Evolutionary conservation across 2,797 vertebrate species (phyloP), one percentile per base, ranked within the genome.

Genomic region (Oryzias dopingdopingensis): DNA sequence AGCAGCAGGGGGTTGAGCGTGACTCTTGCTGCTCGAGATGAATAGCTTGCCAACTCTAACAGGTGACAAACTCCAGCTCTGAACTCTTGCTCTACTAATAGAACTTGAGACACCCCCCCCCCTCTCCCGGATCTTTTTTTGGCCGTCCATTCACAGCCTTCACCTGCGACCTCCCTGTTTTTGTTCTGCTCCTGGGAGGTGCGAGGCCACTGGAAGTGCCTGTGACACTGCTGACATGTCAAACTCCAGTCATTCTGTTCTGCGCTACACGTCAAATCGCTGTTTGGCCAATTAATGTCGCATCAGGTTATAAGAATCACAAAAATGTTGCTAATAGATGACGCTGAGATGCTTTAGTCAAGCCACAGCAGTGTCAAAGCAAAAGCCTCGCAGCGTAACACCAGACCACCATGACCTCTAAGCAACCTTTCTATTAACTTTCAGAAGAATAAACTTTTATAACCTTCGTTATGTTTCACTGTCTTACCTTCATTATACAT

Each of bases 221-320:
- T 40, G 65, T 2, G 24, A 74, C 58, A 48, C 23, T 5, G 42
- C 57, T 56, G 57, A 61, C 62, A 42, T 32, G 57, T 71, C 67
- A 67, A 62, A 68, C 26, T 51, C 42, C 53, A 49, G 52, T 63
- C 50, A 10, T 16, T 41, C 49, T 2, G n/a, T 50, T 23, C n/a
- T 22, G 59, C 45, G 46, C 59, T 32, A 17, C 51, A 51, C n/a
- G 29, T 23, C 49, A 16, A 68, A 66, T 53, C 12, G n/a, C 57
- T 18, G 52, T 64, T 79, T 24, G 46, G 66, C 59, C 82, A 85
- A 87, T 86, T 86, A 81, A 58, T 45, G 78, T 84, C 80, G 24
- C 20, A 40, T 70, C 56, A 62, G 63, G 83, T 79, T 62, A 82
- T 44, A 74, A 52, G 26, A 29, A 65, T 61, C 52, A 32, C 76